Evolutionary conservation across 2,113 vertebrate species (phyloP).

Genomic region (Sceloporus undulatus): DNA sequence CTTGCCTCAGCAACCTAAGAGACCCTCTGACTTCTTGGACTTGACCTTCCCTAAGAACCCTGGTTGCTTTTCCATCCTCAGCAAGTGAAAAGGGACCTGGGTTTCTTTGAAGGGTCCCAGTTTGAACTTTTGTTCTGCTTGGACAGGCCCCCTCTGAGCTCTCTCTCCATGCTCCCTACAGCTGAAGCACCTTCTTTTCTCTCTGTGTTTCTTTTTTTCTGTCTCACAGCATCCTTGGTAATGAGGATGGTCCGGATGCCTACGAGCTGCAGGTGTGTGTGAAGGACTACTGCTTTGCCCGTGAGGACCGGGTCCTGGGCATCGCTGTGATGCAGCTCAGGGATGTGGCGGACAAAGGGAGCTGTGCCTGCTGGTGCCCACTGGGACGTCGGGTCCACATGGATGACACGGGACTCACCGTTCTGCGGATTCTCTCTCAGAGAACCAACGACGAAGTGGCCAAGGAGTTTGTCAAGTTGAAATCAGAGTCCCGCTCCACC

Average conservation of each 20-base stretch:
- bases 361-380: constrained; percentile 95
- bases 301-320: constrained; percentile 92
- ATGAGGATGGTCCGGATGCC: constrained; percentile 91
- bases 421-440: constrained; percentile 97
- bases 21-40: background rate
- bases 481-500: constrained; percentile 92
- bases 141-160: too few species aligned
- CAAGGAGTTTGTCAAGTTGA: constrained; percentile 95
- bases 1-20: too few species aligned
- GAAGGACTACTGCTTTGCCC: constrained; percentile 99
- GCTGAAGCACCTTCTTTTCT: too few species aligned
- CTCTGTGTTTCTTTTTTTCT: background rate
- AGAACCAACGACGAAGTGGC: constrained; percentile 96
- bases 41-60: background rate
- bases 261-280: constrained; percentile 96
- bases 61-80: background rate
- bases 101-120: background rate
- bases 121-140: background rate
- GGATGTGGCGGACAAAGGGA: constrained; percentile 89
- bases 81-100: background rate
- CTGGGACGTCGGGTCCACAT: constrained; percentile 91
- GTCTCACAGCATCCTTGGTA: constrained; percentile 87
- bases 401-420: constrained; percentile 95
- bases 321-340: constrained; percentile 91
- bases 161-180: too few species aligned